Evolutionary conservation across 1,140 invertebrate genomes (phyloP).

Genomic region (Heliothis subflexa): DNA sequence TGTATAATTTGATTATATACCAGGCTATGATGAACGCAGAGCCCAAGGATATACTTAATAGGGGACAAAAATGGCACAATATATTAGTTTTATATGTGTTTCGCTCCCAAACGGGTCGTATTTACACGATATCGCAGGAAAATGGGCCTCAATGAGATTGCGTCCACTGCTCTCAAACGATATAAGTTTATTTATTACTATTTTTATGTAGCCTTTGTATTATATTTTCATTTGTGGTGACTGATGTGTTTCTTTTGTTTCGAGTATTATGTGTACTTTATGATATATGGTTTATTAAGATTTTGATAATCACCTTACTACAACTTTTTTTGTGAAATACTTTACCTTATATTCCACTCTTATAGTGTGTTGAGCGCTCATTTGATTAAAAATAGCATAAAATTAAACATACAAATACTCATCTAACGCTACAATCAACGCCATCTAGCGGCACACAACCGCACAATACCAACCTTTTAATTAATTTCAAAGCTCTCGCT

Average conservation of each 20-base stretch:
- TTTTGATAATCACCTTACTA: neutral
- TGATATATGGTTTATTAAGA: neutral
- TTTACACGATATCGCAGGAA: conserved; percentile 52
- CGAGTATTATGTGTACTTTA: neutral
- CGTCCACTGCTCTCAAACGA: conserved; percentile 54
- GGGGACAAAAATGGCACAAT: conserved; percentile 59
- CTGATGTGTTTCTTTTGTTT: conserved; percentile 22
- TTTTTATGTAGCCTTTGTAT: conserved; percentile 43
- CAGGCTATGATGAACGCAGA: conserved; percentile 41
- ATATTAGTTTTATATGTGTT: conserved; percentile 63
- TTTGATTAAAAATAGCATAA: neutral
- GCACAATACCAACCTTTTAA: conserved; percentile 30
- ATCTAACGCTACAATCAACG: neutral
- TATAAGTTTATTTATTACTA: conserved; percentile 57
- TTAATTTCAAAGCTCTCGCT: conserved; percentile 17
- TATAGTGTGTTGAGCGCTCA: too few relatives aligned
- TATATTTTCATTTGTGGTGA: conserved; percentile 41
- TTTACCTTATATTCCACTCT: too few relatives aligned
- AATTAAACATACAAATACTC: neutral
- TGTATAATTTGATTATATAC: conserved; percentile 35
- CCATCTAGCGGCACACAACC: conserved; percentile 8
- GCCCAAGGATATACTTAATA: conserved; percentile 53
- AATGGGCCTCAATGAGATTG: conserved; percentile 55
- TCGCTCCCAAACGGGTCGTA: conserved; percentile 52
- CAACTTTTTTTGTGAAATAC: too few relatives aligned